phyloP scores from a whole-genome alignment of 2,113 vertebrate genomes.

The Glareola pratincola region DNA sequence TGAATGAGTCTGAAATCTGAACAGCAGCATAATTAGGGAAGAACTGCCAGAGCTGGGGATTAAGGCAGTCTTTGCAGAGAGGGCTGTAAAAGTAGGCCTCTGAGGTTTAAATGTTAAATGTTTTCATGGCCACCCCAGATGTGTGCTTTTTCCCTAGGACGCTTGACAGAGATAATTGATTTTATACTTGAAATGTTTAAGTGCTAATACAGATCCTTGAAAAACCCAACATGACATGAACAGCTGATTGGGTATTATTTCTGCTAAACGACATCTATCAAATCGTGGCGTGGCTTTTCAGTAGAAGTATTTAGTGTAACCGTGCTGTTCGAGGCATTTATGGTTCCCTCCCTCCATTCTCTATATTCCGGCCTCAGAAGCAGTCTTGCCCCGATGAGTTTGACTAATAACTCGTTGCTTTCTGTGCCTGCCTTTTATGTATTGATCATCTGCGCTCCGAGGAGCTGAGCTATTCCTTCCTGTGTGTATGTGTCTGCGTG shows the following conservation, averaged over 20 bases:
- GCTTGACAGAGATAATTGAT: background rate
- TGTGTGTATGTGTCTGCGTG: background rate
- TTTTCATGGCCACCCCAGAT: constrained; percentile 11
- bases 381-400: background rate
- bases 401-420: background rate
- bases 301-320: background rate
- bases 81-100: background rate
- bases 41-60: background rate
- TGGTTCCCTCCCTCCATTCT: background rate
- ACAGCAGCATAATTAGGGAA: background rate
- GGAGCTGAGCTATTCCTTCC: constrained; percentile 14
- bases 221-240: background rate
- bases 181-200: background rate
- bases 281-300: background rate
- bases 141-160: background rate
- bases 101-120: background rate
- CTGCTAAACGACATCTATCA: background rate
- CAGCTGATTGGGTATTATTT: background rate
- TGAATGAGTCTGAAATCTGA: background rate
- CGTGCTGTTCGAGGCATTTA: background rate
- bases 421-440: constrained; percentile 15
- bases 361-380: background rate
- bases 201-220: background rate
- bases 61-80: constrained; percentile 16
- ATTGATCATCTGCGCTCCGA: background rate